Conservation (phyloP, 2,888 invertebrate genomes). For the Brenthis daphne region DNA sequence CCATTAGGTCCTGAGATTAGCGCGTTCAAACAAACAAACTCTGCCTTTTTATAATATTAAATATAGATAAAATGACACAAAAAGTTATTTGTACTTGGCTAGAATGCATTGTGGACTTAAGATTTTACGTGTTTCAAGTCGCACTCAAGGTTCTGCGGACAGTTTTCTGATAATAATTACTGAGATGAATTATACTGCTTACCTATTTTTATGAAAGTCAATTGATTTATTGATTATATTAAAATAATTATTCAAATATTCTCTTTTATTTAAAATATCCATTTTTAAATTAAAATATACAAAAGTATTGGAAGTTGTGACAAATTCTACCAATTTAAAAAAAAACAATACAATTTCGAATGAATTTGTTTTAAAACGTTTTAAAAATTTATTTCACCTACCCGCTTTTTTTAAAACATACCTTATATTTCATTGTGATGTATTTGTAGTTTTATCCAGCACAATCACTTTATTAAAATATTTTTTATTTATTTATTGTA, state of each 20-base stretch:
- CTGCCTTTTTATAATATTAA: neutral
- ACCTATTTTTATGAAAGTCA: slow-evolving; percentile 17
- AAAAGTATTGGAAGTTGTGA: no score
- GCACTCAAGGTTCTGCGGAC: slow-evolving; percentile 38
- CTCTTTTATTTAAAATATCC: no score
- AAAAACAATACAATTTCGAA: neutral
- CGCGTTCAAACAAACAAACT: no score
- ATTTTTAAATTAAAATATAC: no score
- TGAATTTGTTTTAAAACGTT: neutral
- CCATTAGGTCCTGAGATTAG: no score
- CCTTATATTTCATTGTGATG: slow-evolving; percentile 68
- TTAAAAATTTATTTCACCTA: slow-evolving; percentile 17
- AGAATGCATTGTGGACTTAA: slow-evolving; percentile 32
- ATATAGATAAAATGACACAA: slow-evolving; percentile 1
- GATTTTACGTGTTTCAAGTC: slow-evolving; percentile 38
- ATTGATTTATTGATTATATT: neutral
- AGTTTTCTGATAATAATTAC: slow-evolving; percentile 13
- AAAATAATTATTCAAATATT: no score
- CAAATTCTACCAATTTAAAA: neutral
- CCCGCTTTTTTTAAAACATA: slow-evolving; percentile 44
- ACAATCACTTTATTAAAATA: slow-evolving; percentile 43
- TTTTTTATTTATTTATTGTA: slow-evolving; percentile 38
- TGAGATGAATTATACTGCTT: slow-evolving; percentile 9
- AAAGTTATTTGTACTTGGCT: slow-evolving; percentile 28
- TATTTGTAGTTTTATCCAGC: slow-evolving; percentile 20